These are phyloP conservation scores for Leptinotarsa peninsularis DNA, from an alignment of 2,888 invertebrate species.

Conservation along the genomic window DNA sequence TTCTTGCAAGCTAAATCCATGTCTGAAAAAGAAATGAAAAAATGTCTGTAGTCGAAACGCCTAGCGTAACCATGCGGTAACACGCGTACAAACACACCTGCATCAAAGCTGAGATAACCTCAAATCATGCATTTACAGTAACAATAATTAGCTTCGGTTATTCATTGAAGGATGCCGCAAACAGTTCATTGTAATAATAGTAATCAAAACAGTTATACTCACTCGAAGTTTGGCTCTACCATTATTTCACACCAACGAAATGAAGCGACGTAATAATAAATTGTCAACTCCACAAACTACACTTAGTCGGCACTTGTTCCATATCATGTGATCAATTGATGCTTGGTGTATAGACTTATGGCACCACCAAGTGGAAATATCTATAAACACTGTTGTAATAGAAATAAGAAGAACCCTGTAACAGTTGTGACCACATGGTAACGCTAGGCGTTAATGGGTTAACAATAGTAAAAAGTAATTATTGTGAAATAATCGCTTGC, in stretches of 20 bases:
- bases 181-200: constrained; percentile 2
- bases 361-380: background rate
- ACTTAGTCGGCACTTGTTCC: background rate
- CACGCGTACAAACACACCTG: constrained; percentile 3
- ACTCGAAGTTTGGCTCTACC: background rate
- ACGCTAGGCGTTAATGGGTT: no score
- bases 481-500: no score
- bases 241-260: no score
- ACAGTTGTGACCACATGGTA: no score
- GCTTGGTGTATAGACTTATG: background rate
- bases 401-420: no score
- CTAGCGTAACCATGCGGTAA: background rate
- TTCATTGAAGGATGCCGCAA: background rate
- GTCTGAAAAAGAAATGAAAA: constrained; percentile 22
- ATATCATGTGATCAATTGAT: background rate
- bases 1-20: constrained; percentile 19
- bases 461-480: no score
- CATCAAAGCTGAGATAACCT: background rate
- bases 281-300: background rate
- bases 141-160: background rate
- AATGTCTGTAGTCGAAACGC: background rate
- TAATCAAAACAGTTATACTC: background rate
- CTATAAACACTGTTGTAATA: background rate
- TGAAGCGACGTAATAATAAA: background rate
- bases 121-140: no score